phyloP scores from a whole-genome alignment of 2,113 vertebrate species.

The Spea bombifrons region DNA sequence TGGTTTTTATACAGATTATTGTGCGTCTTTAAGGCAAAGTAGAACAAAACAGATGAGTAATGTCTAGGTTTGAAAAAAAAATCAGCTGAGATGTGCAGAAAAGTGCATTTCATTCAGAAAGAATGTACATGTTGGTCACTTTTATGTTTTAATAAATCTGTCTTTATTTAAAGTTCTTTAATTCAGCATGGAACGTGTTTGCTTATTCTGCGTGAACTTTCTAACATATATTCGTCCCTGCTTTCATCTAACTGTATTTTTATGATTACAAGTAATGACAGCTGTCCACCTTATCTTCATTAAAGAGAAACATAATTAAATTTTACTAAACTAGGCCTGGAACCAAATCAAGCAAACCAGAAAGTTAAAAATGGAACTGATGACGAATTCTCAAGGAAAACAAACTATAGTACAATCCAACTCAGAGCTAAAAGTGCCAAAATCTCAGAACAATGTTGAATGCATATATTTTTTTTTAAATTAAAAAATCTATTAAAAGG shows the following conservation, averaged over 20 bases:
- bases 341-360: not conserved
- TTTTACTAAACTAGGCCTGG: not conserved
- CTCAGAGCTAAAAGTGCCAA: no score
- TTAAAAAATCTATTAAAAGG: no score
- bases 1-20: slow-evolving; percentile 12
- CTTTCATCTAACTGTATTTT: not conserved
- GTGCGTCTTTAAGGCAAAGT: slow-evolving; percentile 14
- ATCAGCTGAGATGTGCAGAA: slow-evolving; percentile 25
- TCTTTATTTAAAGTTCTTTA: not conserved
- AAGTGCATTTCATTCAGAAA: slow-evolving; percentile 1
- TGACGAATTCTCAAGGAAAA: not conserved
- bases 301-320: not conserved
- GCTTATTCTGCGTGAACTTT: not conserved
- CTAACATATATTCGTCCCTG: not conserved
- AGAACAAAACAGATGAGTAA: slow-evolving; percentile 32
- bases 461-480: no score
- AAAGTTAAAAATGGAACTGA: not conserved
- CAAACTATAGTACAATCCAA: no score
- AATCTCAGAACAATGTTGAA: no score
- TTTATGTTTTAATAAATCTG: slow-evolving; percentile 20
- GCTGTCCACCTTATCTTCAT: not conserved
- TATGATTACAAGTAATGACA: not conserved
- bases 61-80: slow-evolving; percentile 31
- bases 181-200: not conserved
- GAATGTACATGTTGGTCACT: not conserved